Evolutionary conservation across 2,797 vertebrate genomes (phyloP), one percentile per base, ranked within the genome.

Genomic region (Halcyon leucocephala): DNA sequence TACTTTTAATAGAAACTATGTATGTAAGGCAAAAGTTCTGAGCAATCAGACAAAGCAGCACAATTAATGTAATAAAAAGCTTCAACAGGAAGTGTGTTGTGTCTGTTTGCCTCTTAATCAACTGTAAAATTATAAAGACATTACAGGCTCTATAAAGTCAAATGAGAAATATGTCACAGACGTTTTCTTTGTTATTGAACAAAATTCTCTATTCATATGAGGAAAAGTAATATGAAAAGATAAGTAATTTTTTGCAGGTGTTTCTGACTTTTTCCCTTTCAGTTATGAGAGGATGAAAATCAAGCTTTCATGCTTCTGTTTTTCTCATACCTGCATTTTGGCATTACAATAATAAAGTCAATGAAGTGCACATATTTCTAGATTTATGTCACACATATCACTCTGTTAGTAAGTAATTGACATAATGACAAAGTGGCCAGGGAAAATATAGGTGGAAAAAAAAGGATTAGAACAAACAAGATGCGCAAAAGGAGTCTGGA

Each of bases 1-100:
- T 74, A 49, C 82, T 96, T 97, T 97, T 92, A 93, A 97, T 67
- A 94, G 74, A 95, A 96, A 72, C 5, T 77, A 79, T 85, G 52
- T 70, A 49, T 39, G 19, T 62, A 92, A 91, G 57, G 42, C 67
- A 96, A 94, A 96, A 78, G 19, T 94, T 96, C 80, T 86, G 71
- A 78, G 90, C 82, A 96, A 86, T 79, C 92, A 97, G 79, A 81
- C 62, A 95, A 86, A 94, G 88, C 41, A 87, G 20, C 66, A 94
- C 83, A 73, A 96, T 94, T 93, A 93, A 90, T 78, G 73, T 55
- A 94, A 95, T 93, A 92, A 95, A 92, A 95, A 62, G 46, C 84
- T 97, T 94, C 73, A 95, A 92, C 65, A 69, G 70, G 67, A 92
- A 96, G 89, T 49, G 86, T 89, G 89, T 78, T 93, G 21, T 85